A percentile compares a stretch with the other conserved stretches of the same genome.
Conservation (phyloP, 1,140 invertebrate species). For the Zaprionus lachaisei region DNA sequence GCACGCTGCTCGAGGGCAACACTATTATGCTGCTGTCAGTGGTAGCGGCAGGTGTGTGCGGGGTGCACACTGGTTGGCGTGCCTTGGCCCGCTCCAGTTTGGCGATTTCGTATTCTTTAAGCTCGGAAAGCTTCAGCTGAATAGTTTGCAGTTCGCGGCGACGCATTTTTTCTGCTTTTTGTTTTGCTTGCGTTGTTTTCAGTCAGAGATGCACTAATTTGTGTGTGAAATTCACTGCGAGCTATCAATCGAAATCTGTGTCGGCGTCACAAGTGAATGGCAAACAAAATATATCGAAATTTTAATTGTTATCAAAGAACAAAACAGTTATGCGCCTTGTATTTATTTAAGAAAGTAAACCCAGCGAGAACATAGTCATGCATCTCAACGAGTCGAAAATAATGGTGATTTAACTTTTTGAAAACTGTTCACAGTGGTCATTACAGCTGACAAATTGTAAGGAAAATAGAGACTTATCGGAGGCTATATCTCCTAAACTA, state of each 20-base stretch:
- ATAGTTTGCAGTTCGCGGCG: slow-evolving; percentile 71
- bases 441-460: no score
- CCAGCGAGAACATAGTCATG: no score
- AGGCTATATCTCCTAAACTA: no score
- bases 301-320: not conserved
- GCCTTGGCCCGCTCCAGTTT: slow-evolving; percentile 63
- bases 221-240: not conserved
- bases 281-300: not conserved
- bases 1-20: slow-evolving; percentile 54
- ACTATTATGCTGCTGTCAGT: slow-evolving; percentile 61
- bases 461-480: no score
- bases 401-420: no score
- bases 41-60: slow-evolving; percentile 57
- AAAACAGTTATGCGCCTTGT: no score
- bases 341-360: no score
- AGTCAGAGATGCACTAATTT: slow-evolving; percentile 16
- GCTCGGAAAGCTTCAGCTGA: slow-evolving; percentile 70
- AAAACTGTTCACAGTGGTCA: no score
- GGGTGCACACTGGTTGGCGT: slow-evolving; percentile 54
- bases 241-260: not conserved
- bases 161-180: slow-evolving; percentile 56
- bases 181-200: slow-evolving; percentile 43
- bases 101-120: slow-evolving; percentile 70
- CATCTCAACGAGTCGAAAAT: no score
- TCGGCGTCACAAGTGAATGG: not conserved